Evolutionary conservation across 2,888 invertebrate species (phyloP), one percentile per base, ranked within the genome.

Genomic region (Netelia melanura): DNA sequence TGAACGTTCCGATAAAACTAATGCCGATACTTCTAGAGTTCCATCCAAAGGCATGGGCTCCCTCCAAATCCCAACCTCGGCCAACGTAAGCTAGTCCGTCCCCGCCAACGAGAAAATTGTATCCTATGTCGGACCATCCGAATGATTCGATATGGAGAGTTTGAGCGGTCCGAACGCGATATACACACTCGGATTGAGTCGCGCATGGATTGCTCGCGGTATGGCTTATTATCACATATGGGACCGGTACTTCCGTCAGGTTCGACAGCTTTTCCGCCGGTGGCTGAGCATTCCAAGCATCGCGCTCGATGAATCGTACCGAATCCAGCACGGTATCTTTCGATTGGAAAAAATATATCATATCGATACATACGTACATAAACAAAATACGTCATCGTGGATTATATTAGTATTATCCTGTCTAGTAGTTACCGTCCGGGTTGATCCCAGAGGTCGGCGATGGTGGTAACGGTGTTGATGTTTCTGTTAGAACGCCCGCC

Each of bases 101-200:
- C 3, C 97, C 97, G 0, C 97, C 97, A 1, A 98, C 95, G 1
- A 98, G 93, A 88, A 97, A 98, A 91, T 97, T 98, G 92, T 97
- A 97, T 0, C 95, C 96, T 30, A 97, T 97, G 90, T 97, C 97
- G 82, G 94, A 95, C 95, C 96, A 96, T 0, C 94, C 92, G 79
- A 92, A 93, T 23, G 95, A 95, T 88, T 97, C 96, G 52, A 97
- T 96, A 92, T 97, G 97, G 75, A 88, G 90, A 0, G 89, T 91
- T 74, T 93, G 93, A 3, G 90, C 89, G 11, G 86, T 38, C 44
- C 91, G 89, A 0, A 93, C 92, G 5, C 83, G 87, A 0, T 87
- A 80, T 1, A 89, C 86, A 44, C 93, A 93, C 14, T 89, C 81
- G 14, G 91, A 87, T 72, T 89, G 91, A 0, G 88, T 90, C 1